These are phyloP conservation scores for Chrysocyon brachyurus DNA, from an alignment of 2,797 vertebrate species.

Conservation along the genomic window DNA sequence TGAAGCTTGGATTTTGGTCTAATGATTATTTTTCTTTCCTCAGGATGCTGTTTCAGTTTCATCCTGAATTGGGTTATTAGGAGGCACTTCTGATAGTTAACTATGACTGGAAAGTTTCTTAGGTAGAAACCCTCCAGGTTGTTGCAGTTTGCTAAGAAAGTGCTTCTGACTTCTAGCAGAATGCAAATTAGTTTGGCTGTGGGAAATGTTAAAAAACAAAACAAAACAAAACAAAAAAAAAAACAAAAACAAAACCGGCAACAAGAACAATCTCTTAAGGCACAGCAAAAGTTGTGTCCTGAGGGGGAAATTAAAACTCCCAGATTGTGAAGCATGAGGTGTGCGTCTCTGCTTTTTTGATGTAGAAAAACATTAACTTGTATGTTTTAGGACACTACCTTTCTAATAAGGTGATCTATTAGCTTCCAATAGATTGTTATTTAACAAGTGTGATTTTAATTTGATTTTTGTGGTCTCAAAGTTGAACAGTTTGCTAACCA, in stretches of 20 bases:
- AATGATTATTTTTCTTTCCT: neutral
- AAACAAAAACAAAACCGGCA: neutral
- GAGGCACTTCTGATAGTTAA: neutral
- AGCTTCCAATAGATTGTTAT: neutral
- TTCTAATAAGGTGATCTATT: neutral
- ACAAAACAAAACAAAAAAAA: neutral
- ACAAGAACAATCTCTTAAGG: neutral
- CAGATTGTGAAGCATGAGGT: neutral
- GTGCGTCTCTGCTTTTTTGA: neutral
- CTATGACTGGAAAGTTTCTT: neutral
- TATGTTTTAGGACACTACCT: neutral
- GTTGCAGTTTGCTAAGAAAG: neutral
- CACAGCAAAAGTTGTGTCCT: neutral
- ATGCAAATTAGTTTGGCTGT: conserved; percentile 14
- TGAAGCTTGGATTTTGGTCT: neutral
- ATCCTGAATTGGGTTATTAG: neutral
- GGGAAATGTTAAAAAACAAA: neutral
- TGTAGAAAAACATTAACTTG: neutral
- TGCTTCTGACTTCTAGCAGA: neutral
- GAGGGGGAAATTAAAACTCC: neutral
- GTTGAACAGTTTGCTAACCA: neutral
- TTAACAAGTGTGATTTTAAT: neutral
- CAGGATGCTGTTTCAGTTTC: neutral
- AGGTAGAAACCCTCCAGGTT: neutral
- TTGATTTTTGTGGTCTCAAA: neutral